Evolutionary conservation across 2,797 vertebrate genomes (phyloP), one percentile per base, ranked within the genome.

Genomic region (Labroides dimidiatus): DNA sequence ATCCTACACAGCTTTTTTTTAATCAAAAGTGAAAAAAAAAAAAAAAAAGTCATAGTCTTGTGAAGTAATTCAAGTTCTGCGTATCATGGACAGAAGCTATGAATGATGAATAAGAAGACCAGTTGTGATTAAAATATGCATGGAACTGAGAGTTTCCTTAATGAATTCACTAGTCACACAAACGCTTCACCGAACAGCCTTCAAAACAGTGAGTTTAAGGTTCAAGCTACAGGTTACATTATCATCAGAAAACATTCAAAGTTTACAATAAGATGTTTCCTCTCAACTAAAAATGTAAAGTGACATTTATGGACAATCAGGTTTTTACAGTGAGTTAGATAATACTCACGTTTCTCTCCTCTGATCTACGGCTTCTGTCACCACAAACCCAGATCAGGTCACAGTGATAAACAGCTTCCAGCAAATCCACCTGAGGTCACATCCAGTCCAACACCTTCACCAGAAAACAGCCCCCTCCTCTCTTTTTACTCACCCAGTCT

Each of bases 371-470:
- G 37, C 30, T 77, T 69, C 44, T 0, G 7, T 45, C 43, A 64
- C 69, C 75, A 45, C 75, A 72, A 69, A 80, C 69, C 72, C 30
- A n/a, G 72, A 55, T 10, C 23, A 72, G 62, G 62, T 73, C 59
- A 72, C 6, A 56, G 51, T 20, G 41, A 6, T 39, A 2, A 57
- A 72, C 47, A 72, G 17, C 45, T 7, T 20, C 16, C 4, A 17
- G n/a, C 47, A 54, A 24, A 36, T 58, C 30, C 15, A 10, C 53
- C 39, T 17, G 10, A 39, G 57, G 57, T 66, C 59, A 37, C 53
- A 39, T 44, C 54, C 58, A 55, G 33, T 12, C 49, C 33, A 54
- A 3, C 1, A 51, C 59, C 55, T 61, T 30, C 0, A 15, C 36
- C 17, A 5, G 19, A 52, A 24, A 12, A 43, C 27, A 60, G 10